Percentiles rank a stretch among this genome's conserved stretches.
phyloP scores from a whole-genome alignment of 2,113 vertebrate species.

The Ageneiosus marmoratus region DNA sequence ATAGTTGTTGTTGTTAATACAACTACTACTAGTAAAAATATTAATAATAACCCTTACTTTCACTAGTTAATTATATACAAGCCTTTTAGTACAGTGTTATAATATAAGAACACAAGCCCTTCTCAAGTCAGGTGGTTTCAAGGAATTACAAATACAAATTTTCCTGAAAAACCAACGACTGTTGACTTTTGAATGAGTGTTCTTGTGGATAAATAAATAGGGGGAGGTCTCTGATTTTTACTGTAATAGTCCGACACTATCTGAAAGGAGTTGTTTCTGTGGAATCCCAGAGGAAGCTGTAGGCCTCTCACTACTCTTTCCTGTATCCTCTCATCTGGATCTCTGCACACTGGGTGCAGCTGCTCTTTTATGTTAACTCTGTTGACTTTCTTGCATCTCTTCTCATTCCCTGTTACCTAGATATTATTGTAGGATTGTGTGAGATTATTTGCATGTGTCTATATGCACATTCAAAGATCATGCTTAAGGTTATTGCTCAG shows the following conservation, averaged over 20 bases:
- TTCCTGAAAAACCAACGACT: neutral
- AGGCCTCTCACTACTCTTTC: neutral
- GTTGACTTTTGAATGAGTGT: neutral
- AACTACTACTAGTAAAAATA: neutral
- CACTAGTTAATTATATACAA: neutral
- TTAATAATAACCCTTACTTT: neutral
- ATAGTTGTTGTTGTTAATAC: neutral
- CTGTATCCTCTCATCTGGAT: slow-evolving; percentile 10
- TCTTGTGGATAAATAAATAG: slow-evolving; percentile 18
- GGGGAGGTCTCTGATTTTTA: slow-evolving; percentile 9
- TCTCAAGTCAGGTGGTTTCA: neutral
- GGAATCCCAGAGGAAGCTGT: neutral
- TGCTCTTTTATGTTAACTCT: slow-evolving; percentile 11
- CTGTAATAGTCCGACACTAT: neutral
- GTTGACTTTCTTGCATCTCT: neutral
- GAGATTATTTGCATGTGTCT: slow-evolving; percentile 30
- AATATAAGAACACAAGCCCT: neutral
- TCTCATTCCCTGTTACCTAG: neutral
- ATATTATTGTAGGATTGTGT: neutral
- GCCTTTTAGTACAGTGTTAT: neutral
- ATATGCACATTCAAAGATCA: neutral
- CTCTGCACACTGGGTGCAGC: neutral
- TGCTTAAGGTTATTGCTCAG: neutral
- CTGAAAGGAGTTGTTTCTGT: neutral
- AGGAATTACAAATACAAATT: too few relatives aligned